Conservation (phyloP, 2,888 invertebrate species). For the Caenorhabditis sp. region DNA sequence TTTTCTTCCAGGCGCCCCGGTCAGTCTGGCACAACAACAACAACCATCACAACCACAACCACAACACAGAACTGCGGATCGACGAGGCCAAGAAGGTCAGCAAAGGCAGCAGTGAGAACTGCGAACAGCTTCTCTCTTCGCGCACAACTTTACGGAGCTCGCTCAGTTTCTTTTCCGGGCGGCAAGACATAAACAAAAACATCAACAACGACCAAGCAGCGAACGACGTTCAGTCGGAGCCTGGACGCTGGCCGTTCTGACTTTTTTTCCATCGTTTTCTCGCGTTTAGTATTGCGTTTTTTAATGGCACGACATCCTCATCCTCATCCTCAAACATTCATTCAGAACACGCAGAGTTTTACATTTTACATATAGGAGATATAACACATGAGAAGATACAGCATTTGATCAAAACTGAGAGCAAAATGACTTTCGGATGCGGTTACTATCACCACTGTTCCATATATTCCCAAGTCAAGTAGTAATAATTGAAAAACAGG, state of each 20-base stretch:
- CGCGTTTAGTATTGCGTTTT: not conserved
- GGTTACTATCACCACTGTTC: too few species aligned
- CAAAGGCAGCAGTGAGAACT: slow-evolving; percentile 32
- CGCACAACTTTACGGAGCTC: slow-evolving; percentile 54
- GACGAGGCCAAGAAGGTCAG: slow-evolving; percentile 46
- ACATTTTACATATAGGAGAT: not conserved
- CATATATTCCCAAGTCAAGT: too few species aligned
- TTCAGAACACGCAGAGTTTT: slow-evolving; percentile 8
- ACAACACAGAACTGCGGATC: slow-evolving; percentile 33
- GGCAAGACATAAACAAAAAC: slow-evolving; percentile 57
- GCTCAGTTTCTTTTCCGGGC: slow-evolving; percentile 28
- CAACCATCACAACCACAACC: slow-evolving; percentile 45
- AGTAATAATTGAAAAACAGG: not conserved
- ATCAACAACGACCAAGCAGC: slow-evolving; percentile 50
- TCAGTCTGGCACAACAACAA: slow-evolving; percentile 31
- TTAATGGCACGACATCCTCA: slow-evolving; percentile 12
- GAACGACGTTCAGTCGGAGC: slow-evolving; percentile 32
- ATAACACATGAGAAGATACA: not conserved
- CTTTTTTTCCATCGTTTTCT: slow-evolving; percentile 7
- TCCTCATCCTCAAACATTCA: slow-evolving; percentile 1
- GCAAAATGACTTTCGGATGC: too few species aligned
- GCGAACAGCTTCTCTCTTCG: slow-evolving; percentile 35
- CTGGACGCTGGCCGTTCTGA: slow-evolving; percentile 10
- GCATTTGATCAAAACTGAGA: slow-evolving; percentile 3
- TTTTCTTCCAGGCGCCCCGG: slow-evolving; percentile 53